These are phyloP conservation scores for Botrylloides violaceus DNA, from an alignment of 23 tunicate species.

Conservation along the genomic window DNA sequence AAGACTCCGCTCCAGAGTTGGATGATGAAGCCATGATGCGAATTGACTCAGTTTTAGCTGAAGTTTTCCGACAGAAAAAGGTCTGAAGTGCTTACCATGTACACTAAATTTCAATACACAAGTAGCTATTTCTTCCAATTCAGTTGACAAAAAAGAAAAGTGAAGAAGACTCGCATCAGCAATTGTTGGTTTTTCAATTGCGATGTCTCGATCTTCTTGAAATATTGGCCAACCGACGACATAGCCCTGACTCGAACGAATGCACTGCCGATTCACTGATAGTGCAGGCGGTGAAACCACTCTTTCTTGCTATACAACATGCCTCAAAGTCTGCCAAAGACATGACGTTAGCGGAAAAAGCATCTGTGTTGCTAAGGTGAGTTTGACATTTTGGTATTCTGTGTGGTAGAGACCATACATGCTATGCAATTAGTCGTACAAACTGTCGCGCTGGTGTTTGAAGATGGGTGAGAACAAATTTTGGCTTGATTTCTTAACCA, in stretches of 20 bases:
- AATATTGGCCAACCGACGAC: constrained; percentile 27
- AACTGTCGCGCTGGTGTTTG: background rate
- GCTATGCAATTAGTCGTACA: background rate
- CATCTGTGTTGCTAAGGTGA: constrained; percentile 60
- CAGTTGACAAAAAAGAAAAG: constrained; percentile 15
- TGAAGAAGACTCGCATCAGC: constrained; percentile 13
- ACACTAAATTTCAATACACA: background rate
- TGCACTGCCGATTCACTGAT: constrained; percentile 28
- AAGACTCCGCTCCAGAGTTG: constrained; percentile 44
- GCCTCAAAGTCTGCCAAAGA: constrained; percentile 42
- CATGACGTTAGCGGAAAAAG: constrained; percentile 53
- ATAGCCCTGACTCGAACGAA: background rate
- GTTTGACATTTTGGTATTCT: too few species aligned
- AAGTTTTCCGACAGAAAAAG: constrained; percentile 61
- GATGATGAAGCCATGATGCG: constrained; percentile 92
- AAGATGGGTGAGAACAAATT: background rate
- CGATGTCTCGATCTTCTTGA: constrained; percentile 66
- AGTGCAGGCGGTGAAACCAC: constrained; percentile 48
- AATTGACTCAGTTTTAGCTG: constrained; percentile 52
- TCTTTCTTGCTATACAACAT: constrained; percentile 38
- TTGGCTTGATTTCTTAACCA: background rate
- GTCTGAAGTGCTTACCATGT: background rate
- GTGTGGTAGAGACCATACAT: background rate
- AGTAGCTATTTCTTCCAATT: background rate
- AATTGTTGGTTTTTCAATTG: constrained; percentile 44